These are phyloP conservation scores for Podilymbus podiceps DNA, from an alignment of 2,113 vertebrate species.

Conservation along the genomic window DNA sequence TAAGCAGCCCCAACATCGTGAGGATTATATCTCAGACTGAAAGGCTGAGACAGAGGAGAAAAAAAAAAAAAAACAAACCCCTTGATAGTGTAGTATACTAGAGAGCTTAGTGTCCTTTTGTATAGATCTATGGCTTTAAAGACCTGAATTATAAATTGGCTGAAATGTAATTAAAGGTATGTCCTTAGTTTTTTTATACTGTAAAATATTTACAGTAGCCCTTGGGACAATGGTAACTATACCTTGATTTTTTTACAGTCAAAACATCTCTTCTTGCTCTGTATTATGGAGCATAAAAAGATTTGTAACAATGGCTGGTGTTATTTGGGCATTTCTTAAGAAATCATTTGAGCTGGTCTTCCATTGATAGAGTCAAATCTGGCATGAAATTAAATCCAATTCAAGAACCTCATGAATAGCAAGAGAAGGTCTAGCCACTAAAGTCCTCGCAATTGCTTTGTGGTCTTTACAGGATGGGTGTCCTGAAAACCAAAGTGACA, in stretches of 20 bases:
- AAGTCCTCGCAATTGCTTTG: constrained; percentile 53
- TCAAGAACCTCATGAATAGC: constrained; percentile 55
- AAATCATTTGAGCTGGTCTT: constrained; percentile 50
- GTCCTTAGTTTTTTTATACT: background rate
- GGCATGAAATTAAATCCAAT: constrained; percentile 51
- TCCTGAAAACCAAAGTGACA: constrained; percentile 40
- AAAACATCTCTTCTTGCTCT: constrained; percentile 24
- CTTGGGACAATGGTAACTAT: background rate
- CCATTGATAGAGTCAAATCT: constrained; percentile 50
- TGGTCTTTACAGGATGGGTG: constrained; percentile 33
- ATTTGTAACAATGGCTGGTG: constrained; percentile 20
- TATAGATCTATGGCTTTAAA: background rate
- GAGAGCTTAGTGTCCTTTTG: background rate
- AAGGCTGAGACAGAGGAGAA: background rate
- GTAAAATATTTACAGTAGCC: background rate
- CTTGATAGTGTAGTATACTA: background rate
- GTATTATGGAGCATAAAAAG: constrained; percentile 23
- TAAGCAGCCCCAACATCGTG: background rate
- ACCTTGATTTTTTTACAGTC: constrained; percentile 11
- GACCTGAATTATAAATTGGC: background rate
- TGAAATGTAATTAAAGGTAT: background rate
- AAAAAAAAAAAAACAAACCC: background rate
- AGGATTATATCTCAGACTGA: background rate
- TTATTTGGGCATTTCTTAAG: constrained; percentile 43
- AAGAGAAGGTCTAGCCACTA: constrained; percentile 41